Evolutionary conservation across 92 coral and sea anemone genomes (phyloP).

Genomic region (Porites cylindrica): DNA sequence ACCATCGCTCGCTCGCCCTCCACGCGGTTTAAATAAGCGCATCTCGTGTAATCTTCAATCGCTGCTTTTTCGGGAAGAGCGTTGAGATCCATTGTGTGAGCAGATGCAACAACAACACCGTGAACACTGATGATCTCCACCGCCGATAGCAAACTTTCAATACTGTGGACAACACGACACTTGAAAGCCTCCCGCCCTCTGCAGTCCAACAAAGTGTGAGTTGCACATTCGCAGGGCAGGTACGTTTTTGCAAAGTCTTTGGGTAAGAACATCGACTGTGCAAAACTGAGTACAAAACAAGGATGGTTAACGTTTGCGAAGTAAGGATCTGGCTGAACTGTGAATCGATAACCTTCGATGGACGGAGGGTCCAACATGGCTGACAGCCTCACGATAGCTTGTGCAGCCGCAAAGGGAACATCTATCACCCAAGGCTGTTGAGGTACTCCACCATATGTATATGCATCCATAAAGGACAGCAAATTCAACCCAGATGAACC

Average conservation of each 20-base stretch:
- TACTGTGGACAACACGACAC: conserved; percentile 66
- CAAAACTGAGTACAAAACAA: conserved; percentile 60
- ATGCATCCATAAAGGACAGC: conserved; percentile 22
- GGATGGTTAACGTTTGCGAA: conserved; percentile 53
- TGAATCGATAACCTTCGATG: conserved; percentile 37
- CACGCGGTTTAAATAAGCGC: conserved; percentile 30
- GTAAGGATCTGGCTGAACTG: conserved; percentile 41
- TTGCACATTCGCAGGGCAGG: conserved; percentile 63
- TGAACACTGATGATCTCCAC: conserved; percentile 61
- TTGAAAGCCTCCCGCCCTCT: conserved; percentile 59
- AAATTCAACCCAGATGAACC: conserved; percentile 20
- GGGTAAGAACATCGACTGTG: conserved; percentile 44
- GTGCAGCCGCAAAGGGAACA: conserved; percentile 10
- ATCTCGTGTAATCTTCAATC: conserved; percentile 34
- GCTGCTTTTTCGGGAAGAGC: conserved; percentile 52
- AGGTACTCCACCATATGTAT: neutral
- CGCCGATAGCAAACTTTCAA: conserved; percentile 62
- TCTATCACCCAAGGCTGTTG: conserved; percentile 19
- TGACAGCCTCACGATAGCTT: conserved; percentile 18
- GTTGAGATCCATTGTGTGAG: conserved; percentile 44
- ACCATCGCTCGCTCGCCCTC: conserved; percentile 76
- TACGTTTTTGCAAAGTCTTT: conserved; percentile 28
- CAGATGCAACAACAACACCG: conserved; percentile 64
- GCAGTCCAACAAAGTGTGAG: conserved; percentile 54
- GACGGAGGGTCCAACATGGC: conserved; percentile 10